These are phyloP conservation scores for Cyanoramphus novaezelandiae DNA, from an alignment of 2,113 vertebrate species.

Conservation along the genomic window DNA sequence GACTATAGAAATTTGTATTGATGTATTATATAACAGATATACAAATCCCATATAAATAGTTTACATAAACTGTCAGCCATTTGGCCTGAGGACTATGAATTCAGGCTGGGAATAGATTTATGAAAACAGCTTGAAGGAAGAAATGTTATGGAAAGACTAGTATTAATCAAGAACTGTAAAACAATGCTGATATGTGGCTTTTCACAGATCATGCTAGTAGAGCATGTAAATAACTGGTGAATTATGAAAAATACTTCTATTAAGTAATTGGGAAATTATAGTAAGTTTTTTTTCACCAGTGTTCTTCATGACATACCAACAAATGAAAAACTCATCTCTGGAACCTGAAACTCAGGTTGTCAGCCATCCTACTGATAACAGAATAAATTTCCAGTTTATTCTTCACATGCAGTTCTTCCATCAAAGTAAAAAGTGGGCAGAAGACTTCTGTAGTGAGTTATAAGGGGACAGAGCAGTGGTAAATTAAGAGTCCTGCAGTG, in stretches of 20 bases:
- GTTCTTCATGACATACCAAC: background rate
- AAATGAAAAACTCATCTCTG: background rate
- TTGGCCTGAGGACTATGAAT: background rate
- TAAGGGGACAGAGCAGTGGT: background rate
- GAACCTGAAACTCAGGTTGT: background rate
- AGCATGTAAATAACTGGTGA: background rate
- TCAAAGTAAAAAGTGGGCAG: background rate
- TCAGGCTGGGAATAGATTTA: background rate
- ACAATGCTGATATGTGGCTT: background rate
- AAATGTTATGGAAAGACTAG: background rate
- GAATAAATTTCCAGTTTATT: background rate
- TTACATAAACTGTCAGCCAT: background rate
- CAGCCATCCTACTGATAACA: background rate
- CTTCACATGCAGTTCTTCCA: background rate
- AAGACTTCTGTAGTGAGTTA: background rate
- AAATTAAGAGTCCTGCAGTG: background rate
- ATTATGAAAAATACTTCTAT: background rate
- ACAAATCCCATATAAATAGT: background rate
- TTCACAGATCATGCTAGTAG: background rate
- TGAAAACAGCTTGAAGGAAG: background rate
- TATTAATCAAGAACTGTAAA: background rate
- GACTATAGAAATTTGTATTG: background rate
- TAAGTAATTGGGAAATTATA: background rate
- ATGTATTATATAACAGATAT: background rate
- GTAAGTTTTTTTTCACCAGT: background rate